These are phyloP conservation scores for Proales similis DNA, from an alignment of 1,140 invertebrate genomes.

Conservation along the genomic window DNA sequence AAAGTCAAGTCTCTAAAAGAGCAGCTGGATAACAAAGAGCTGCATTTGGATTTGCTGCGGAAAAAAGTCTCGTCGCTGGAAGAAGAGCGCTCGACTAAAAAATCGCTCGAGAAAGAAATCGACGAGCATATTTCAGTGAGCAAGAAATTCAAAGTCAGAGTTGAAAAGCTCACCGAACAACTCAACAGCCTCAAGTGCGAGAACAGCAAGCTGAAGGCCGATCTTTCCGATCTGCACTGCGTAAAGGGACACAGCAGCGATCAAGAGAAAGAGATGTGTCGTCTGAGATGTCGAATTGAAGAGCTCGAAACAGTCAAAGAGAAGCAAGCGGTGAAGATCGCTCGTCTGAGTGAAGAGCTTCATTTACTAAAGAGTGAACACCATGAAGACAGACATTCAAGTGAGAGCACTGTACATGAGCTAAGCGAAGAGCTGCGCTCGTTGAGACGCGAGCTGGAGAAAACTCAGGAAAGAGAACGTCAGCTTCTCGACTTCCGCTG, in stretches of 20 bases:
- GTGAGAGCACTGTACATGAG: conserved; percentile 50
- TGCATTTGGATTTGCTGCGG: conserved; percentile 77
- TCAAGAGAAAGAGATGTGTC: conserved; percentile 47
- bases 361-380: conserved; percentile 40
- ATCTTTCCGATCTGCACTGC: conserved; percentile 9
- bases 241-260: conserved; percentile 40
- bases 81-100: conserved; percentile 41
- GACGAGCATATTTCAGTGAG: conserved; percentile 35
- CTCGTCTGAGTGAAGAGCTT: conserved; percentile 43
- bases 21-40: conserved; percentile 77
- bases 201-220: conserved; percentile 27
- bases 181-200: conserved; percentile 24
- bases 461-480: conserved; percentile 48
- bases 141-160: conserved; percentile 37
- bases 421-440: conserved; percentile 50
- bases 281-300: conserved; percentile 44
- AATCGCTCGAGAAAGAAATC: conserved; percentile 40
- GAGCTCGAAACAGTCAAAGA: conserved; percentile 49
- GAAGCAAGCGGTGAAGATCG: conserved; percentile 49
- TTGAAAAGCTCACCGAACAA: conserved; percentile 35
- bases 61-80: conserved; percentile 60
- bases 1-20: conserved; percentile 65
- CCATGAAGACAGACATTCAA: conserved; percentile 43
- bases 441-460: conserved; percentile 48
- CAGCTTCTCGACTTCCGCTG: conserved; percentile 51